Evolutionary conservation across 2,797 vertebrate species (phyloP).

Genomic region (Amazona finschi): DNA sequence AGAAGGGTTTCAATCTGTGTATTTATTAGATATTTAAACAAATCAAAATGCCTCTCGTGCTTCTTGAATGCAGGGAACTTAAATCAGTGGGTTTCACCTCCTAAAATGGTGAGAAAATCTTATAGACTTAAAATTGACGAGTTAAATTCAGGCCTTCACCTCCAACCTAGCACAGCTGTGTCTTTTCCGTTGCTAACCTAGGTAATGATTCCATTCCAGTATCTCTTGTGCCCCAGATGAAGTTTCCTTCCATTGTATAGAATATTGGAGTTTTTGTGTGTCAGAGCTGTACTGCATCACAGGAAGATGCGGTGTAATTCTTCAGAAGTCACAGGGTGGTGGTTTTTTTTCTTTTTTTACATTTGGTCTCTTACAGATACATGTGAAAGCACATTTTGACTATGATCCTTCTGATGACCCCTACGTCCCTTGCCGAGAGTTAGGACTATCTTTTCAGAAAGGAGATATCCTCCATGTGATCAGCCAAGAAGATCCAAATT

Average conservation of each 20-base stretch:
- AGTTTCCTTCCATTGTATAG: not conserved
- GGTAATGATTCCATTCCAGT: not conserved
- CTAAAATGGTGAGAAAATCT: not conserved
- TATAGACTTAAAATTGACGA: not conserved
- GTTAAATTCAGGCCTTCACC: not conserved
- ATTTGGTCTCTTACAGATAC: slow-evolving; percentile 80
- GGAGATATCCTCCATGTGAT: slow-evolving; percentile 98
- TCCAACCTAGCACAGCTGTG: not conserved
- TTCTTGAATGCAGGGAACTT: not conserved
- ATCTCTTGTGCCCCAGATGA: not conserved
- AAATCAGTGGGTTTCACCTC: not conserved
- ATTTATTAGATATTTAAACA: not conserved
- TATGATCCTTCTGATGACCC: slow-evolving; percentile 97
- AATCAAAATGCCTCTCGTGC: not conserved
- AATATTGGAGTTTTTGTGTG: not conserved
- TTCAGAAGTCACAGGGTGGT: not conserved
- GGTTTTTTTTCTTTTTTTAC: not conserved
- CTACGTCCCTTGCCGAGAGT: slow-evolving; percentile 94
- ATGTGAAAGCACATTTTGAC: slow-evolving; percentile 95
- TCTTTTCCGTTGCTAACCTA: not conserved
- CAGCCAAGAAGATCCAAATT: slow-evolving; percentile 97
- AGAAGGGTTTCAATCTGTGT: not conserved
- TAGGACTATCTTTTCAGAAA: slow-evolving; percentile 96
- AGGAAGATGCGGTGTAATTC: not conserved
- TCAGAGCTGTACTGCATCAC: accelerated